Evolutionary conservation across 2,888 invertebrate species (phyloP).

Genomic region (Julus scanicus): DNA sequence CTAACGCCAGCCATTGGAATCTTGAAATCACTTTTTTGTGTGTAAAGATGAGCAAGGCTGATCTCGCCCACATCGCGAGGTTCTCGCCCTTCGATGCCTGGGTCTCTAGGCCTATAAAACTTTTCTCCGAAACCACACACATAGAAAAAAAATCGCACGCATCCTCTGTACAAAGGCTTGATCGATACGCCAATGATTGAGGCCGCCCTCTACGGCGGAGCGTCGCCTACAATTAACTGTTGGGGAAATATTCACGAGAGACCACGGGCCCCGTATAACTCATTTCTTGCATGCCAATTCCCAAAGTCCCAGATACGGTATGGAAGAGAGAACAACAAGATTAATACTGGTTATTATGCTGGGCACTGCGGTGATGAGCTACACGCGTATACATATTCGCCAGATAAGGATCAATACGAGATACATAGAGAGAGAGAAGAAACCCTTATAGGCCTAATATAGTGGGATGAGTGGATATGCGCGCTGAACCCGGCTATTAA

Average conservation of each 20-base stretch:
- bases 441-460: slow-evolving; percentile 43
- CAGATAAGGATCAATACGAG: slow-evolving; percentile 44
- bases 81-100: slow-evolving; percentile 15
- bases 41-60: not conserved
- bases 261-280: slow-evolving; percentile 54
- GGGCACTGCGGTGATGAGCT: slow-evolving; percentile 53
- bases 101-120: slow-evolving; percentile 41
- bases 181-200: slow-evolving; percentile 54
- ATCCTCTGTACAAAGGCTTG: slow-evolving; percentile 31
- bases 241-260: slow-evolving; percentile 54
- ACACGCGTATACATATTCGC: slow-evolving; percentile 47
- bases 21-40: not conserved
- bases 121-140: slow-evolving; percentile 33
- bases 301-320: slow-evolving; percentile 56
- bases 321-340: slow-evolving; percentile 56
- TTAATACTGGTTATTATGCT: slow-evolving; percentile 57
- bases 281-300: slow-evolving; percentile 56
- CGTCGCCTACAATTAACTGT: slow-evolving; percentile 54
- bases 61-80: not conserved
- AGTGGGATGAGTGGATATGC: slow-evolving; percentile 3
- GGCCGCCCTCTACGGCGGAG: slow-evolving; percentile 35
- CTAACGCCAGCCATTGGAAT: not conserved
- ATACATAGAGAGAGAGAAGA: slow-evolving; percentile 43
- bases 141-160: slow-evolving; percentile 11
- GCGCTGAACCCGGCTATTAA: slow-evolving; percentile 47